Conservation (phyloP, 2,113 vertebrate species). For the Heteronetta atricapilla region DNA sequence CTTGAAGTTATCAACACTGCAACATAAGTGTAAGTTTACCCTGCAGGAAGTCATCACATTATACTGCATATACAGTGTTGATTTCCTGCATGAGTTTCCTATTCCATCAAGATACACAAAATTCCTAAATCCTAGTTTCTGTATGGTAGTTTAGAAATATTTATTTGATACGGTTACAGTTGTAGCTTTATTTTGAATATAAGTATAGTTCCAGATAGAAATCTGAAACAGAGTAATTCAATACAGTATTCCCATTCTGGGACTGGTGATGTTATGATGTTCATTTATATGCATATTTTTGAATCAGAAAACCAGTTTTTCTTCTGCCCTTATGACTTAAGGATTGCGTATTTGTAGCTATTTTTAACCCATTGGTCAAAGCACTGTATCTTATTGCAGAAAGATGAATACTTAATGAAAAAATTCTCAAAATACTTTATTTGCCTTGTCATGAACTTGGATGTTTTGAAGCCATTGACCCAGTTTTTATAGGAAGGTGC, state of each 20-base stretch:
- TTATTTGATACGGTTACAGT: not conserved
- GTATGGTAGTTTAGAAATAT: not conserved
- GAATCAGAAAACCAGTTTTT: not conserved
- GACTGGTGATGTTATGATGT: not conserved
- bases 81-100: not conserved
- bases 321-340: not conserved
- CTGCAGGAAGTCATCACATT: not conserved
- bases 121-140: not conserved
- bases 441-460: not conserved
- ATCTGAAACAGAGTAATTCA: not conserved
- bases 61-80: not conserved
- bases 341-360: not conserved
- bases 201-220: not conserved
- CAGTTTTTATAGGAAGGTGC: not conserved
- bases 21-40: not conserved
- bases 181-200: not conserved
- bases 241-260: not conserved
- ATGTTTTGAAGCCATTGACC: conserved; percentile 16
- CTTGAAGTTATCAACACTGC: not conserved
- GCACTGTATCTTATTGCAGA: not conserved
- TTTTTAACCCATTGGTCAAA: not conserved
- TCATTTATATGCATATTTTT: not conserved
- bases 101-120: not conserved
- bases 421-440: not conserved
- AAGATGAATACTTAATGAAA: not conserved